These are phyloP conservation scores for Holothuria scabra DNA, from an alignment of 53 echinoderm and acorn worm genomes.

Conservation along the genomic window DNA sequence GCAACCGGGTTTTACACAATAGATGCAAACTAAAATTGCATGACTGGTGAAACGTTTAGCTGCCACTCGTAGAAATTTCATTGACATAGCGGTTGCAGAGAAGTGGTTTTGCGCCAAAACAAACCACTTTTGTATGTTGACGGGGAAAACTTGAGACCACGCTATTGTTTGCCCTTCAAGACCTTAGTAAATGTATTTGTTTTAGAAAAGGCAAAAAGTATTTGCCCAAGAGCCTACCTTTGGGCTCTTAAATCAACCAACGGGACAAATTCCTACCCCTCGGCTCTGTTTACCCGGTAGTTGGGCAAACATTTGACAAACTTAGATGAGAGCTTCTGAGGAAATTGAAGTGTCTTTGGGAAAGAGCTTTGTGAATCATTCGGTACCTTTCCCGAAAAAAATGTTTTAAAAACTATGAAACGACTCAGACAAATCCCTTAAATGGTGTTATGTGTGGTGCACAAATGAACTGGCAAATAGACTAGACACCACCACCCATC, in stretches of 20 bases:
- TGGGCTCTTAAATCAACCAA: conserved; percentile 39
- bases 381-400: not conserved
- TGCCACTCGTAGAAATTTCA: conserved; percentile 30
- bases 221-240: conserved; percentile 42
- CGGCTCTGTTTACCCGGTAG: conserved; percentile 37
- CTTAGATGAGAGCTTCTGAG: conserved; percentile 10
- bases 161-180: conserved; percentile 41
- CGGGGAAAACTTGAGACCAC: conserved; percentile 24
- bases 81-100: conserved; percentile 42
- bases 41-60: conserved; percentile 6
- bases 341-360: not conserved
- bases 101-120: conserved; percentile 47
- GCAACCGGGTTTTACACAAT: conserved; percentile 13
- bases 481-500: too few species aligned
- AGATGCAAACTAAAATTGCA: conserved; percentile 1
- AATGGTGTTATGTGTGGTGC: too few species aligned
- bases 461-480: too few species aligned
- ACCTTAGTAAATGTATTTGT: conserved; percentile 41
- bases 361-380: not conserved
- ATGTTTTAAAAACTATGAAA: too few species aligned
- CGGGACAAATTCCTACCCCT: conserved; percentile 35
- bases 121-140: conserved; percentile 47
- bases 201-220: conserved; percentile 35
- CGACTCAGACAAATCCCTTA: too few species aligned
- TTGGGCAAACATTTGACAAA: conserved; percentile 39